Evolutionary conservation across 2,113 vertebrate genomes (phyloP).

Genomic region (Hirundichthys speculiger): DNA sequence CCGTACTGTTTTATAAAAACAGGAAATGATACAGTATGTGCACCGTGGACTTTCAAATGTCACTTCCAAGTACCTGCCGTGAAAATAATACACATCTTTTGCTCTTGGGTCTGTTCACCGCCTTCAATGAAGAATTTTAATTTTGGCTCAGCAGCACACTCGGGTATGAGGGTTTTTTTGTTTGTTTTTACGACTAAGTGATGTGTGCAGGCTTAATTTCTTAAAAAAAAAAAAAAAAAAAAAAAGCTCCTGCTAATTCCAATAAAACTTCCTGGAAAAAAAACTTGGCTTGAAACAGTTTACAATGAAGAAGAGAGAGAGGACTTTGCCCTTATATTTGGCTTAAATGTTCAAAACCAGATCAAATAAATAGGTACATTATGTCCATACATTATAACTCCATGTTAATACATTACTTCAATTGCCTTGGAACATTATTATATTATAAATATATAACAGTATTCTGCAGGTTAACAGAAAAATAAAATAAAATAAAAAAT

Average conservation of each 20-base stretch:
- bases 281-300: not conserved
- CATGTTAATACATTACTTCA: slow-evolving; percentile 38
- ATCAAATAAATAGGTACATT: slow-evolving; percentile 32
- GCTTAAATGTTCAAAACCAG: slow-evolving; percentile 34
- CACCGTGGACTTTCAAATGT: too few species aligned
- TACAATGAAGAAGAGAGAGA: not conserved
- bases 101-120: too few species aligned
- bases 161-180: not conserved
- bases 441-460: slow-evolving; percentile 66
- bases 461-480: slow-evolving; percentile 34
- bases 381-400: slow-evolving; percentile 40
- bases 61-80: too few species aligned
- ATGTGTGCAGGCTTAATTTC: not conserved
- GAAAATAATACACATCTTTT: too few species aligned
- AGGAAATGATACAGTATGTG: too few species aligned
- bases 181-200: not conserved
- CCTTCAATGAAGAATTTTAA: too few species aligned
- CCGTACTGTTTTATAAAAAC: too few species aligned
- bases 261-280: slow-evolving; percentile 8
- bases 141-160: too few species aligned
- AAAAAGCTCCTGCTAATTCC: slow-evolving; percentile 23
- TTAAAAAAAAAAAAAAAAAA: not conserved
- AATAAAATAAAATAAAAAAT: not conserved
- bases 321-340: slow-evolving; percentile 37
- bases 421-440: slow-evolving; percentile 57